phyloP scores from a whole-genome alignment of 2,113 vertebrate genomes.

The Gulo gulo region DNA sequence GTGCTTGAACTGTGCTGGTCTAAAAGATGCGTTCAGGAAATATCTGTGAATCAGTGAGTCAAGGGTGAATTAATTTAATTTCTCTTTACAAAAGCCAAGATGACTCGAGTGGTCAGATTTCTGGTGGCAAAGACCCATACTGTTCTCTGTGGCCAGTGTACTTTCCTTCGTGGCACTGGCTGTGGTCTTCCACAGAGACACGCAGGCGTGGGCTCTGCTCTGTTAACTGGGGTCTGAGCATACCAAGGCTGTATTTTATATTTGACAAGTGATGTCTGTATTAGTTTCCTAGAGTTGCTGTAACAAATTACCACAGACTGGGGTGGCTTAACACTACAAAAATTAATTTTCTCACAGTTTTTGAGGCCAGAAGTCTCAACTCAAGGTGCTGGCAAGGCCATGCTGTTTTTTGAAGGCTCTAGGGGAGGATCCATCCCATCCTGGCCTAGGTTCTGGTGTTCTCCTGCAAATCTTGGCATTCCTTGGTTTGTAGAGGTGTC shows the following conservation, averaged over 20 bases:
- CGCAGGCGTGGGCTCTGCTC: rapidly evolving
- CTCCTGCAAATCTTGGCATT: rapidly evolving
- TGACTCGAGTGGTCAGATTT: too few relatives aligned
- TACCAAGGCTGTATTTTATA: rapidly evolving
- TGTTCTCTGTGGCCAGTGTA: neutral
- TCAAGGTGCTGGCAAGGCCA: too few relatives aligned
- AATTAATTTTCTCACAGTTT: too few relatives aligned
- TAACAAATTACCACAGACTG: too few relatives aligned
- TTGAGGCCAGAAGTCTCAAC: too few relatives aligned
- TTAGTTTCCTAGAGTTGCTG: neutral
- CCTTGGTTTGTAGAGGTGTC: neutral
- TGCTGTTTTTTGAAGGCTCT: neutral
- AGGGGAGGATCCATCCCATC: neutral
- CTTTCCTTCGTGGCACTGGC: neutral
- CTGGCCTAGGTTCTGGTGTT: neutral
- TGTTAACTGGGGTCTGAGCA: neutral
- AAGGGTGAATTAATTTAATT: neutral
- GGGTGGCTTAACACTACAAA: too few relatives aligned
- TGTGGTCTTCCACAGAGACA: too few relatives aligned
- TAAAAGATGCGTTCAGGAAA: neutral
- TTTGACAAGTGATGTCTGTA: neutral
- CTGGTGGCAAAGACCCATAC: rapidly evolving
- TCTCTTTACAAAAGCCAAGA: neutral
- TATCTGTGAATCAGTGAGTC: neutral
- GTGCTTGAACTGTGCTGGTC: neutral